Evolutionary conservation across 2,888 invertebrate genomes (phyloP), one percentile per base, ranked within the genome.

Genomic region (Pegoplata infirma): DNA sequence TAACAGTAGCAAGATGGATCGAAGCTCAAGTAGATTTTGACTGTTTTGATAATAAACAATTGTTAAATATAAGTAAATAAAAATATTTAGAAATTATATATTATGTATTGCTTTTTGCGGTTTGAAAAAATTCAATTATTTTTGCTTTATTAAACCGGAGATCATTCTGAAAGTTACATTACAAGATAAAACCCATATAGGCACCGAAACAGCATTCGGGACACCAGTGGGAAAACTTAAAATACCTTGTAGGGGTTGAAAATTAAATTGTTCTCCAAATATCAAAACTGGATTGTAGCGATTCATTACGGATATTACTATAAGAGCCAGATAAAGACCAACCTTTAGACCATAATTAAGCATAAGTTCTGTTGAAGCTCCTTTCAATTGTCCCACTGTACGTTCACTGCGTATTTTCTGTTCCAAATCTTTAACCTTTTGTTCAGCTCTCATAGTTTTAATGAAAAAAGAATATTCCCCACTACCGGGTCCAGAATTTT

Each of bases 1-100:
- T 98, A 8, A 93, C 92, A 80, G 92, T 95, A 17, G 96, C 96
- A 0, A 94, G 93, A 82, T 96, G 93, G 92, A 93, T 98, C 82
- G 97, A 97, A 90, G 90, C 90, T 68, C 88, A 92, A 83, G 94
- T 96, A 1, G 81, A 85, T 14, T 90, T 90, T 78, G 82, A 88
- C 72, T 85, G 84, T 49, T 79, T 88, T 16, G 81, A 84, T 46
- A 87, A 85, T 71, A 83, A 83, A 55, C 84, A 85, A 44, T 82
- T 85, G 16, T 84, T 81, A 67, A 82, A 83, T 66, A 82, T 81
- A 19, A 81, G 80, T 44, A 81, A 79, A 25, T 85, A 55, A 81
- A 25, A 66, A 63, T 14, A 40, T 25, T 55, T 44, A 28, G 4
- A 16, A 55, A 23, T n/a, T 49, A 21, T 51, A 21, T 3, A 12